Conservation (phyloP, 2,888 invertebrate species). For the Tinea trinotella region DNA sequence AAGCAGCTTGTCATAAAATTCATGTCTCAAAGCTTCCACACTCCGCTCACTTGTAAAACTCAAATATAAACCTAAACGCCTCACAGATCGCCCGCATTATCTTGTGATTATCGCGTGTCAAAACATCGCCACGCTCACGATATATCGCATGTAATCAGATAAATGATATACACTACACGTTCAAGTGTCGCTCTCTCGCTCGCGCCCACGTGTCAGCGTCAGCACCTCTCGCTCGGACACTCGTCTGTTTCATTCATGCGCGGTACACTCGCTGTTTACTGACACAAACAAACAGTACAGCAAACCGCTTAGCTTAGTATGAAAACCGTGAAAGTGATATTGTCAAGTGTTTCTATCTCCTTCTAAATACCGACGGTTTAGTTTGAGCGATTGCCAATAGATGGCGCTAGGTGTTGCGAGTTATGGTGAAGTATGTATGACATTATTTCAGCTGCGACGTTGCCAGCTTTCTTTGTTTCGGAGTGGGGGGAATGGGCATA, state of each 20-base stretch:
- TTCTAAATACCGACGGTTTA: slow-evolving; percentile 52
- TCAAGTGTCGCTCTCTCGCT: slow-evolving; percentile 28
- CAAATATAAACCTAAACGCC: slow-evolving; percentile 70
- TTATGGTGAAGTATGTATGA: slow-evolving; percentile 55
- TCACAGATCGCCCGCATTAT: slow-evolving; percentile 69
- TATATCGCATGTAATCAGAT: slow-evolving; percentile 74
- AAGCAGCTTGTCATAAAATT: slow-evolving; percentile 26
- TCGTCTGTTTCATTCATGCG: slow-evolving; percentile 73
- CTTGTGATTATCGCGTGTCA: slow-evolving; percentile 74
- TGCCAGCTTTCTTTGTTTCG: slow-evolving; percentile 46
- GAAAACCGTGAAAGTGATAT: slow-evolving; percentile 71
- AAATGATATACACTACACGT: slow-evolving; percentile 73
- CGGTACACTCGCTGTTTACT: slow-evolving; percentile 70
- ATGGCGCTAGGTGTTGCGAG: slow-evolving; percentile 54
- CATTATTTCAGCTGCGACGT: slow-evolving; percentile 68
- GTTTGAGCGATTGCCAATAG: slow-evolving; percentile 41
- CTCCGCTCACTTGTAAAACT: slow-evolving; percentile 54
- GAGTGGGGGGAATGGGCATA: slow-evolving; percentile 35
- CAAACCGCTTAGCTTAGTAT: slow-evolving; percentile 72
- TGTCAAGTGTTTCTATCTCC: slow-evolving; percentile 62
- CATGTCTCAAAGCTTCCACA: slow-evolving; percentile 36
- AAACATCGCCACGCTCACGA: slow-evolving; percentile 73
- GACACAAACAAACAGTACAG: slow-evolving; percentile 73
- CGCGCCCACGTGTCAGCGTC: slow-evolving; percentile 25
- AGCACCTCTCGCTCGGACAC: slow-evolving; percentile 43